Evolutionary conservation across 2,113 vertebrate species (phyloP).

Genomic region (Numenius arquata): DNA sequence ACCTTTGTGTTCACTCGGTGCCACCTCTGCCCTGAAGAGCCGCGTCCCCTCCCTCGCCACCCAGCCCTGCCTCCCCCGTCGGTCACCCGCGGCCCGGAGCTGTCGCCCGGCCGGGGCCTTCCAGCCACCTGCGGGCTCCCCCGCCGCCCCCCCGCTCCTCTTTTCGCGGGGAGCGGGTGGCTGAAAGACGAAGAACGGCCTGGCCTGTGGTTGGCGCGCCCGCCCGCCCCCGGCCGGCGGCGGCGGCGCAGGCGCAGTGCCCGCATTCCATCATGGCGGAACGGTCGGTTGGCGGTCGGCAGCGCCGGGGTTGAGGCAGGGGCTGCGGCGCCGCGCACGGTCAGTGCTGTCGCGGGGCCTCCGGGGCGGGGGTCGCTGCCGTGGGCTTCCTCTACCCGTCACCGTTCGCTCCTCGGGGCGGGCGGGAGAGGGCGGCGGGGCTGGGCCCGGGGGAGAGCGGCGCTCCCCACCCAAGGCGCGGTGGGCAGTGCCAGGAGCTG

Average conservation of each 20-base stretch:
- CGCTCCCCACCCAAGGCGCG: not conserved
- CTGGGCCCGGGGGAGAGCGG: not conserved
- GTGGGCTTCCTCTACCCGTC: not conserved
- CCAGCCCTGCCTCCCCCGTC: too few species aligned
- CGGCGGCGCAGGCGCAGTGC: conserved; percentile 35
- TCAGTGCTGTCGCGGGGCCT: not conserved
- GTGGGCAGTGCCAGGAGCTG: not conserved
- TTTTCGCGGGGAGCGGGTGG: not conserved
- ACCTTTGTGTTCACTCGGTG: not conserved
- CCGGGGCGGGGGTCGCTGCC: not conserved
- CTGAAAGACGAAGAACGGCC: not conserved
- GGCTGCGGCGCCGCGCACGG: not conserved
- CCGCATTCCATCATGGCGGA: conserved; percentile 62
- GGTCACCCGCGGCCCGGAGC: not conserved
- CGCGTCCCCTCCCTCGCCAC: not conserved
- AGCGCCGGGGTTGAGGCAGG: conserved; percentile 10
- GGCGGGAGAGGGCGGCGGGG: not conserved
- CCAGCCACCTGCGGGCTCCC: not conserved
- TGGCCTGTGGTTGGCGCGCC: not conserved
- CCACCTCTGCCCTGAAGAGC: not conserved
- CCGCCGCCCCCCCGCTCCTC: not conserved
- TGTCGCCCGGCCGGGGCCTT: not conserved
- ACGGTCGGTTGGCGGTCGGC: not conserved
- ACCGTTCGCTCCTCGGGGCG: not conserved
- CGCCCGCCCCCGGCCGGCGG: not conserved